Base-by-base conservation (phyloP, 2,113 vertebrate genomes). In the Enhydra lutris region DNA sequence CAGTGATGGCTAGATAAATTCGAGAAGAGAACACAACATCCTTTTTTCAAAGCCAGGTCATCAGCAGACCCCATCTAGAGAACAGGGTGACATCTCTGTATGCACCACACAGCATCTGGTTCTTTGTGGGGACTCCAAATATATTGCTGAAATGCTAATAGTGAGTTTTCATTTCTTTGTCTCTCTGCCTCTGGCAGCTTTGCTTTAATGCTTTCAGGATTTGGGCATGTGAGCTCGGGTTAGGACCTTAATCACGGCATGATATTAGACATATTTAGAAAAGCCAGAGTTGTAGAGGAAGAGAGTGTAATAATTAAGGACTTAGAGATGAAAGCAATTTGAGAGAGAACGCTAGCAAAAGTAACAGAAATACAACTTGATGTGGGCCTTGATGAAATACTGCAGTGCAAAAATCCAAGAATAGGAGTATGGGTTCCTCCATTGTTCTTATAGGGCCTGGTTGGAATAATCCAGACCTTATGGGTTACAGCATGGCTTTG, bases 251-350 rank as follows among this genome's bases (percentile, higher is more conserved):
- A 94, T 97, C 92, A 78, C 15, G 74, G 78, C 73, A n/a, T 12
- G 29, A 81, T 96, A 89, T 92, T 92, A 94, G 81, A 39, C 88
- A 85, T 94, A 84, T 95, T 97, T 96, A 90, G 76, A 92, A 96
- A 98, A 97, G 80, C 84, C 80, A 91, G 80, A 78, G 36, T 82
- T 95, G 45, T 45, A 78, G 69, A 96, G 63, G 52, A 95, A 96
- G n/a, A 55, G 67, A 95, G 81, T 73, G 21, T 78, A 89, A 96
- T 82, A 95, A 85, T 59, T 59, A 91, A 91, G 92, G 90, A 97
- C 90, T 95, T 95, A 89, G 90, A 97, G 92, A 96, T 96, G 97
- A 97, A 97, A 96, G 90, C 90, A 94, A 95, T 96, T 96, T 84
- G 87, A 67, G 45, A 55, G 42, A 82, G 57, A 87, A 95, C 76